A percentile compares a stretch with the other conserved stretches of the same genome.
These are phyloP conservation scores for Conchocele bisecta DNA, from an alignment of 2,888 invertebrate genomes.

Conservation along the genomic window DNA sequence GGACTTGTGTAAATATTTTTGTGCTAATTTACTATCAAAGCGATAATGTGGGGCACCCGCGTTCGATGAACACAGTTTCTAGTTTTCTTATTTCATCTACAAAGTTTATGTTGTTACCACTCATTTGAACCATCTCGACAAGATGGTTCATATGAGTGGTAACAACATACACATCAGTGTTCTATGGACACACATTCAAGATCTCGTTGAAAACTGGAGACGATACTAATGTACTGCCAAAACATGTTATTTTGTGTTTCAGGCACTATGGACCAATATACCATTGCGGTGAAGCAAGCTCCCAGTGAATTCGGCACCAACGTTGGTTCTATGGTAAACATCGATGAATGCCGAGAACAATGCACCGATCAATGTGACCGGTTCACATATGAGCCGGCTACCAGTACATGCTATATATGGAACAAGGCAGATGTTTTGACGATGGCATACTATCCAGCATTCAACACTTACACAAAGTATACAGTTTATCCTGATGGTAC, in stretches of 20 bases:
- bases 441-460: neutral
- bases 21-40: too few relatives aligned
- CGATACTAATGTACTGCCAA: too few relatives aligned
- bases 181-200: too few relatives aligned
- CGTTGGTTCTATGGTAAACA: neutral
- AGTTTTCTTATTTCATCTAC: too few relatives aligned
- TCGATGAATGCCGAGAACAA: constrained; percentile 17
- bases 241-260: constrained; percentile 7
- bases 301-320: neutral
- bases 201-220: too few relatives aligned
- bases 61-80: too few relatives aligned
- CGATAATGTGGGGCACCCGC: too few relatives aligned
- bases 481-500: constrained; percentile 34
- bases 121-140: too few relatives aligned
- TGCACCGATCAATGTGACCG: constrained; percentile 19
- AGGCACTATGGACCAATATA: constrained; percentile 41
- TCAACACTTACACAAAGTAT: constrained; percentile 30
- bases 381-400: constrained; percentile 12
- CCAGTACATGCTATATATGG: constrained; percentile 24
- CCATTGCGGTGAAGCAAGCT: constrained; percentile 21
- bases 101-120: too few relatives aligned
- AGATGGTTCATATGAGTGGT: too few relatives aligned
- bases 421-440: neutral
- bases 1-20: too few relatives aligned
- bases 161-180: too few relatives aligned